A percentile compares a stretch with the other conserved stretches of the same genome.
Conservation (phyloP, 2,113 vertebrate genomes). For the Prunella himalayana region DNA sequence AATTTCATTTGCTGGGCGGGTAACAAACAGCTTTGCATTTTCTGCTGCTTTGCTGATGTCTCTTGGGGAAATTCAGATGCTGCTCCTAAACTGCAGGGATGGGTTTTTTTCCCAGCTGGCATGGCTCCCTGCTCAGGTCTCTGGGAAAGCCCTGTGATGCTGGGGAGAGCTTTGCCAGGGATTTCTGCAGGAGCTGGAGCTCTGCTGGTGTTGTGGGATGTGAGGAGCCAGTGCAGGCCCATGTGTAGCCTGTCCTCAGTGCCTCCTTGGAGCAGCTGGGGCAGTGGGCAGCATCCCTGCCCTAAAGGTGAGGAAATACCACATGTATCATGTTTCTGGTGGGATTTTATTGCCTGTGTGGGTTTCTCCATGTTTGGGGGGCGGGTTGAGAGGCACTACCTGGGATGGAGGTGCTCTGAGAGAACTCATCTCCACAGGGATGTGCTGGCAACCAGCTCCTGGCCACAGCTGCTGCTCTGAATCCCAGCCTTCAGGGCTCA, state of each 20-base stretch:
- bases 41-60: not conserved
- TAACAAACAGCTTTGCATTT: slow-evolving; percentile 10
- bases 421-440: not conserved
- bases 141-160: not conserved
- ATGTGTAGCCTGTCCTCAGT: not conserved
- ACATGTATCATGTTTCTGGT: fast-evolving
- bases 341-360: not conserved
- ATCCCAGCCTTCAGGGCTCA: fast-evolving
- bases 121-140: not conserved
- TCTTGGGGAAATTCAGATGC: not conserved
- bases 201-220: not conserved
- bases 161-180: not conserved
- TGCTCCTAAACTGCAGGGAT: not conserved
- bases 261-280: not conserved
- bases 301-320: not conserved
- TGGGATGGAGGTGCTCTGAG: not conserved
- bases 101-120: not conserved
- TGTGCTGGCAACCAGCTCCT: not conserved
- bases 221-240: not conserved
- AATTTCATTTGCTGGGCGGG: slow-evolving; percentile 22
- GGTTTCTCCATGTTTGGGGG: not conserved
- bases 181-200: not conserved
- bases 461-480: not conserved
- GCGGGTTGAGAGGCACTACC: not conserved
- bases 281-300: not conserved